Base-by-base conservation (phyloP, 2,113 vertebrate species). In the Ailuropoda melanoleuca region DNA sequence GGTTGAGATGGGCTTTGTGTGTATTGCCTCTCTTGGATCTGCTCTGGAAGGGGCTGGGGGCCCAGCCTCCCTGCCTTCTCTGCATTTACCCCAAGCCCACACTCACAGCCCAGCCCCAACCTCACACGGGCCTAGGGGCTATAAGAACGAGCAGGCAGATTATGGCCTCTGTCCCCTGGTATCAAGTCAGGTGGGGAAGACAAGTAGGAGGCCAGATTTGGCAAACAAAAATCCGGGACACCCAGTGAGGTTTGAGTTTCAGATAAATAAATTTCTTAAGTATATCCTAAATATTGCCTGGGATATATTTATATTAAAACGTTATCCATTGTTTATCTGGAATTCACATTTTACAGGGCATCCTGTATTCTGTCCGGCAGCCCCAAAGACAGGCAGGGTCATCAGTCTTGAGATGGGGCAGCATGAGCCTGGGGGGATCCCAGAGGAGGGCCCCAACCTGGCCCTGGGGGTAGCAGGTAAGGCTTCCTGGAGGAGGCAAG, bases 401-500 rank as follows among this genome's bases (percentile, higher is more conserved):
- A 12, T 43, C 13, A 8, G 64, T 26, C 50, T 72, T 46, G 21
- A 70, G 58, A 66, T 11, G 31, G 58, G 23, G n/a, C 48, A 60
- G 81, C 43, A 12, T 6, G 1, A 68, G 21, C 70, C 43, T 37
- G 23, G 5, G 34, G 10, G 1, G 10, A 37, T 15, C 46, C 26
- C 34, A 86, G 26, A 48, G 56, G 82, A 93, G 14, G 70, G 8
- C 10, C 24, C 56, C 46, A 26, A 0, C 1, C n/a, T 31, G 37
- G 85, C 55, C 55, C 70, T 66, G n/a, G 43, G 21, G 15, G 3
- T 39, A 84, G 92, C 56, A 39, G 17, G 80, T 60, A 90, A 89
- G 86, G 82, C 88, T 87, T 89, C 26, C 92, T 90, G 84, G 85
- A 96, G 74, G 93, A 94, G 58, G 53, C 46, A 46, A 21, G n/a